These are phyloP conservation scores for Sericinus montela DNA, from an alignment of 2,888 invertebrate genomes.

Conservation along the genomic window DNA sequence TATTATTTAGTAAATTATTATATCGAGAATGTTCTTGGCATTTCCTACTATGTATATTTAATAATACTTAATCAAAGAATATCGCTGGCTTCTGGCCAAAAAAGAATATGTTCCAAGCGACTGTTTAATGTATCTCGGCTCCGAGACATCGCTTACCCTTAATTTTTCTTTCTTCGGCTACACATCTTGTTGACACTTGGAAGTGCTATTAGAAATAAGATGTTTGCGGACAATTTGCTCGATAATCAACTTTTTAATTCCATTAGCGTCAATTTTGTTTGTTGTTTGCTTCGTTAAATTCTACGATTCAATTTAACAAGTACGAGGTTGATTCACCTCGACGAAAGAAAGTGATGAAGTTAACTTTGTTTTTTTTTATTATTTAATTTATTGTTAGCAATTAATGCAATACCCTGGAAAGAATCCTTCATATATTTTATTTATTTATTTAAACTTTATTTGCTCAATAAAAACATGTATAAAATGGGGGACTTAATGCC, in stretches of 20 bases:
- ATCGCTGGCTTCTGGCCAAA: conserved; percentile 1
- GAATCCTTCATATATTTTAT: background rate
- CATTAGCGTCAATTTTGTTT: conserved; percentile 36
- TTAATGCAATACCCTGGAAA: background rate
- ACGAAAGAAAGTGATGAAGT: background rate
- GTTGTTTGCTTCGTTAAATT: conserved; percentile 25
- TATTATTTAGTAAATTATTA: background rate
- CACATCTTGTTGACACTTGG: conserved; percentile 41
- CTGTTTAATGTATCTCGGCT: background rate
- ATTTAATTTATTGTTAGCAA: background rate
- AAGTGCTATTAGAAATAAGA: conserved; percentile 40
- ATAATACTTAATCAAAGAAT: background rate
- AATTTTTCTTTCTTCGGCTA: conserved; percentile 17
- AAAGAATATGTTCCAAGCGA: background rate
- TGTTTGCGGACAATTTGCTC: conserved; percentile 49
- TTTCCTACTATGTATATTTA: background rate
- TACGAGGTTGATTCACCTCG: background rate
- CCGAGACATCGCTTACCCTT: conserved; percentile 12
- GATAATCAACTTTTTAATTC: conserved; percentile 59
- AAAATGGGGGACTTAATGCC: too few species aligned
- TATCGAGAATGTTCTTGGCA: too few species aligned
- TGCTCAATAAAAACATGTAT: too few species aligned
- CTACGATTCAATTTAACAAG: conserved; percentile 24
- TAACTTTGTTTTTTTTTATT: background rate
- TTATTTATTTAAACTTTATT: too few species aligned